Percentiles rank a stretch among this genome's conserved stretches.
Evolutionary conservation across 2,888 invertebrate genomes (phyloP).

Genomic region (Xiphydria camelus): DNA sequence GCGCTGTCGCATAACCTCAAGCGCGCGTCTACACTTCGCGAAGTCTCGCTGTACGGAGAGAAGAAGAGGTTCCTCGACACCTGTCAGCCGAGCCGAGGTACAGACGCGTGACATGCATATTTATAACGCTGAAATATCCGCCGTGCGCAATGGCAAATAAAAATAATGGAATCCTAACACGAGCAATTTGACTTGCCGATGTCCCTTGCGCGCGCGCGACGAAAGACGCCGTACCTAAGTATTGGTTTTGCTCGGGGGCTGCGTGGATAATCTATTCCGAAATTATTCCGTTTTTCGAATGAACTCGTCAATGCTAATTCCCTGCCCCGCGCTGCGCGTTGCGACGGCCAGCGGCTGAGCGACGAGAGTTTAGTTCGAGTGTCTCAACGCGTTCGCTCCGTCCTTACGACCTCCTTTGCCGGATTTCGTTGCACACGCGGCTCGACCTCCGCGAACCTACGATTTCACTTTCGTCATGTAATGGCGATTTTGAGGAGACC

Average conservation of each 20-base stretch:
- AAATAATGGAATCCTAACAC: slow-evolving; percentile 3
- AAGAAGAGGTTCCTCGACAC: background rate
- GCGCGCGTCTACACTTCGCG: too few species aligned
- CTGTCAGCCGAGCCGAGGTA: background rate
- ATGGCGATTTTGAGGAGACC: too few species aligned
- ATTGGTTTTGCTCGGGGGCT: too few species aligned
- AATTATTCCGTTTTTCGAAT: slow-evolving; percentile 19
- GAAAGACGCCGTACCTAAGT: too few species aligned
- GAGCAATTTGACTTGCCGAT: slow-evolving; percentile 2
- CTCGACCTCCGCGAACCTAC: too few species aligned
- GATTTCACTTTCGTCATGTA: too few species aligned
- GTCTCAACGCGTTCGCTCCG: slow-evolving; percentile 3
- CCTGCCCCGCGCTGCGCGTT: background rate
- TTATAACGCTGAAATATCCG: background rate
- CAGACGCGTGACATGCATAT: background rate
- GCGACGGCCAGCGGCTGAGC: slow-evolving; percentile 3
- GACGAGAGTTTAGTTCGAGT: slow-evolving; percentile 2
- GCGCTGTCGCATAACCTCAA: too few species aligned
- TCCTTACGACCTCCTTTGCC: too few species aligned
- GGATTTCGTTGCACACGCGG: too few species aligned
- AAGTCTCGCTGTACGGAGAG: too few species aligned
- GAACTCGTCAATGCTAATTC: slow-evolving; percentile 20
- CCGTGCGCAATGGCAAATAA: background rate
- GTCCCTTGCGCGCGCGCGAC: too few species aligned
- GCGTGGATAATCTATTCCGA: slow-evolving; percentile 13